Evolutionary conservation across 2,888 invertebrate species (phyloP).

Genomic region (Diloba caeruleocephala): DNA sequence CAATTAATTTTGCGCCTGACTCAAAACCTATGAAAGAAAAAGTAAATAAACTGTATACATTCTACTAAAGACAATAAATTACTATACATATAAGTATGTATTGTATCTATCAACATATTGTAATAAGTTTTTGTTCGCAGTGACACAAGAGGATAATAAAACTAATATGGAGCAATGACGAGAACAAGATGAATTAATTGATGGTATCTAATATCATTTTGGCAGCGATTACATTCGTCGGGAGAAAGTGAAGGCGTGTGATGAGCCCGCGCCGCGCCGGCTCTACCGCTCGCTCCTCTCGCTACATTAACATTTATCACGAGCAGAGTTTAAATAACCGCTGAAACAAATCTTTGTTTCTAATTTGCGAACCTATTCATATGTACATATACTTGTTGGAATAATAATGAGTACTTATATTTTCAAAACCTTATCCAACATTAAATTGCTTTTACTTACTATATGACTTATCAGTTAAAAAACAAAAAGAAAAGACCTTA

Average conservation of each 20-base stretch:
- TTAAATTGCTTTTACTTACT: neutral
- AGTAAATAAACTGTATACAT: slow-evolving; percentile 1
- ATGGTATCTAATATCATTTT: slow-evolving; percentile 60
- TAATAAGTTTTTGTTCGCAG: slow-evolving; percentile 5
- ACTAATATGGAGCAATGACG: slow-evolving; percentile 31
- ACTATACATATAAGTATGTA: slow-evolving; percentile 1
- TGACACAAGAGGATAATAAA: slow-evolving; percentile 15
- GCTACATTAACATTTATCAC: slow-evolving; percentile 57
- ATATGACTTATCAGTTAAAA: neutral
- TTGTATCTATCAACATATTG: neutral
- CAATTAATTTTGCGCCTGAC: neutral
- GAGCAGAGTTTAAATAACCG: slow-evolving; percentile 54
- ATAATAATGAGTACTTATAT: too few species aligned
- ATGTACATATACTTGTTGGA: neutral
- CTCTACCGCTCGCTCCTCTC: slow-evolving; percentile 47
- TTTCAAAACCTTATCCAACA: neutral
- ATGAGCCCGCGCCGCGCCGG: slow-evolving; percentile 57
- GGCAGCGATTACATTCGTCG: slow-evolving; percentile 58
- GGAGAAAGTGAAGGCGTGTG: slow-evolving; percentile 70
- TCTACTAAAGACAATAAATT: neutral
- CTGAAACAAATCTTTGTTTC: slow-evolving; percentile 48
- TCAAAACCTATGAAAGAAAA: neutral
- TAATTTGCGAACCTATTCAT: slow-evolving; percentile 26
- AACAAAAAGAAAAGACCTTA: neutral
- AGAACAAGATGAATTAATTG: slow-evolving; percentile 45